A percentile compares a stretch with the other conserved stretches of the same genome.
phyloP scores from a whole-genome alignment of 2,113 vertebrate genomes.

The Bos indicus region DNA sequence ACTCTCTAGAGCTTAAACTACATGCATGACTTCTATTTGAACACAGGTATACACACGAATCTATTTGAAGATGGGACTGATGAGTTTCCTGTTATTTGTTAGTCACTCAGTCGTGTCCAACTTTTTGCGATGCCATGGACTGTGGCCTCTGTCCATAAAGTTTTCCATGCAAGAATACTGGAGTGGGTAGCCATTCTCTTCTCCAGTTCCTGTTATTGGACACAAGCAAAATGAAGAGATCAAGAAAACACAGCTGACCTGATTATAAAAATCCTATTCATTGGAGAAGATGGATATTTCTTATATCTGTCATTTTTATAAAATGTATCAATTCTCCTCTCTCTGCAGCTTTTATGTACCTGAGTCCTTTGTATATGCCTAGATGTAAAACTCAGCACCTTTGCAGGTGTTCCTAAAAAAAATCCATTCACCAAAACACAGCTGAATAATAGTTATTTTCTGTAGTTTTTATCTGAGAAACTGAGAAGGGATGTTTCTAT shows the following conservation, averaged over 20 bases:
- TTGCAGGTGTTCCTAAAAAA: not conserved
- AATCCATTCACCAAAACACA: not conserved
- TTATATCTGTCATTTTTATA: not conserved
- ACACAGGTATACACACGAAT: not conserved
- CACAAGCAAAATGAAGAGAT: not conserved
- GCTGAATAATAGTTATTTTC: not conserved
- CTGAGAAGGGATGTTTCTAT: not conserved
- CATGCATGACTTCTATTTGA: not conserved
- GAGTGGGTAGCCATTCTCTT: not conserved
- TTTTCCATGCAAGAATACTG: not conserved
- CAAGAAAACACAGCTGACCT: not conserved
- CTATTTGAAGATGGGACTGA: not conserved
- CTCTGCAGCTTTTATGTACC: accelerated
- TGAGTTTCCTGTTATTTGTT: not conserved
- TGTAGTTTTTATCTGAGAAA: not conserved
- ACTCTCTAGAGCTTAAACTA: not conserved
- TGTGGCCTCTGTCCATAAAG: not conserved
- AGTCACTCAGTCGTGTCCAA: not conserved
- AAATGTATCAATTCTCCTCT: not conserved
- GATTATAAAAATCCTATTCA: not conserved
- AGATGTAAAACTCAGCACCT: not conserved
- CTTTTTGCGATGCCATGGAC: not conserved
- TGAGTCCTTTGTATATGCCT: not conserved
- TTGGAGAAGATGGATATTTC: not conserved
- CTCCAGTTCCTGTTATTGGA: not conserved